Evolutionary conservation across 2,113 vertebrate genomes (phyloP), one percentile per base, ranked within the genome.

Genomic region (Asarcornis scutulata): DNA sequence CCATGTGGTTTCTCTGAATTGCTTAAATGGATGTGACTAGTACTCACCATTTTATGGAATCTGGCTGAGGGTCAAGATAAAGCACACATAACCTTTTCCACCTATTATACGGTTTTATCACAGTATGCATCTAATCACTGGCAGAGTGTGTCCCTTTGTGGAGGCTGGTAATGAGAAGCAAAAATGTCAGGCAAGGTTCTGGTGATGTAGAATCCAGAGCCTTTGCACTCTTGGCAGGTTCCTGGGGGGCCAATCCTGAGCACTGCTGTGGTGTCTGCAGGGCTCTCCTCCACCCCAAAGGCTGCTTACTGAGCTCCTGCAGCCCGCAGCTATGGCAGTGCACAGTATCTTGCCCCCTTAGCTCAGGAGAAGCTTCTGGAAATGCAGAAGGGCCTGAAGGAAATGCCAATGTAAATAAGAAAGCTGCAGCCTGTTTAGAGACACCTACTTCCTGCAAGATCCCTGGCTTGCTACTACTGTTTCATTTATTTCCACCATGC

Each of bases 121-220:
- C 13, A 81, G 32, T 46, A 55, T 1, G 2, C 21, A 86, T 91
- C 48, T 34, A 55, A 34, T 75, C 18, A 67, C 17, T 1, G 4
- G 3, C 23, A 87, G 52, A 78, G 59, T 23, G 7, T 5, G 4
- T 11, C 22, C 53, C 13, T 64, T 44, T 64, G 14, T 68, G 38
- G 9, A 84, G 21, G 17, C 9, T 59, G 55, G 20, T 83, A 58
- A 44, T 40, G 60, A 12, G 3, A 42, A 74, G 23, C 16, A 18
- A 12, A 40, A 80, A n/a, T 18, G 63, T 27, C 0, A 0, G 38
- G 25, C 31, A 84, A 56, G 6, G 17, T 25, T 71, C 56, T 32
- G 60, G 21, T 55, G n/a, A 36, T 46, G 18, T 14, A 77, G 78
- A 13, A 67, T 31, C 26, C 17, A 14, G 27, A 42, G 77, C 38